phyloP scores from a whole-genome alignment of 1,140 invertebrate genomes.

The Rhyzopertha dominica region DNA sequence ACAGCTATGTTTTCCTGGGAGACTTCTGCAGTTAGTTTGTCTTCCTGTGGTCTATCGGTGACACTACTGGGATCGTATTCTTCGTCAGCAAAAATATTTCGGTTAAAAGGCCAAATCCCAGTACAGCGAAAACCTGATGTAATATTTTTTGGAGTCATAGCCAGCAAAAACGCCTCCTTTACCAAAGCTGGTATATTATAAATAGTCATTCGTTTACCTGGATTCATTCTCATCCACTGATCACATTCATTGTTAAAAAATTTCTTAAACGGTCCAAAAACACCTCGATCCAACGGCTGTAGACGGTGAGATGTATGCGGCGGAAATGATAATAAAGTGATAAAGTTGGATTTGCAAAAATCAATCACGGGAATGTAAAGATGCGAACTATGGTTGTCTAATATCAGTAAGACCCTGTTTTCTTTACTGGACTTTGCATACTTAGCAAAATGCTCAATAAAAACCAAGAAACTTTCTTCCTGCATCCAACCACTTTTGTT shows the following conservation, averaged over 20 bases:
- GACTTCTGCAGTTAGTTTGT: too few species aligned
- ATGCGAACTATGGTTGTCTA: slow-evolving; percentile 26
- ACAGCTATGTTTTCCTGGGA: too few species aligned
- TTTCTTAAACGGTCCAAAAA: slow-evolving; percentile 32
- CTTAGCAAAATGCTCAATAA: slow-evolving; percentile 18
- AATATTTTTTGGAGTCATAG: slow-evolving; percentile 5
- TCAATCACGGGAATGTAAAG: slow-evolving; percentile 21
- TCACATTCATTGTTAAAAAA: slow-evolving; percentile 25
- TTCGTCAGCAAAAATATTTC: slow-evolving; percentile 6
- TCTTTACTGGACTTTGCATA: slow-evolving; percentile 11
- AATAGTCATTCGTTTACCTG: slow-evolving; percentile 18
- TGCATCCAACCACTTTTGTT: slow-evolving; percentile 14
- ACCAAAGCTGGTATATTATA: slow-evolving; percentile 7
- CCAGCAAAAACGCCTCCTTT: slow-evolving; percentile 4
- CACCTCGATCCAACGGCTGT: slow-evolving; percentile 38
- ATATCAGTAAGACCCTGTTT: slow-evolving; percentile 9
- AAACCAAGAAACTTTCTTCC: slow-evolving; percentile 7
- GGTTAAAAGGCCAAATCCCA: slow-evolving; percentile 13
- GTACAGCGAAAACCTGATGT: slow-evolving; percentile 1
- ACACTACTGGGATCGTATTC: neutral
- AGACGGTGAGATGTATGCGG: slow-evolving; percentile 41
- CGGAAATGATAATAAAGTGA: slow-evolving; percentile 33
- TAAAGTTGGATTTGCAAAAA: slow-evolving; percentile 19
- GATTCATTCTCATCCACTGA: slow-evolving; percentile 22
- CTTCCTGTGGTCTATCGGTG: too few species aligned